These are phyloP conservation scores for Amniataba percoides DNA, from an alignment of 2,797 vertebrate species.

Conservation along the genomic window DNA sequence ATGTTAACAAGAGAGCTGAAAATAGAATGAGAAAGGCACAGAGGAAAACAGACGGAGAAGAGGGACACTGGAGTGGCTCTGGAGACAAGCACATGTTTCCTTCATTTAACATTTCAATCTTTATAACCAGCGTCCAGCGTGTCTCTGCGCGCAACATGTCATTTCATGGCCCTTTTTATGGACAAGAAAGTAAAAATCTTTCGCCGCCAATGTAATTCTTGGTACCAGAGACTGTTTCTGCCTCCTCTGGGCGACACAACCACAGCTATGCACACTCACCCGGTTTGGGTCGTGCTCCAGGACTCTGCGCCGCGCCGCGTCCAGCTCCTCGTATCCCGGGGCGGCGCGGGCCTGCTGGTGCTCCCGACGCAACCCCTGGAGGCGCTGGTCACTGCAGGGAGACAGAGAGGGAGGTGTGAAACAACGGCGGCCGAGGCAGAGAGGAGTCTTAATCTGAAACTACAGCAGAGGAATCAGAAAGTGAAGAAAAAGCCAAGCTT, in stretches of 20 bases:
- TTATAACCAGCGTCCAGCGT: neutral
- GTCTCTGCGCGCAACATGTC: neutral
- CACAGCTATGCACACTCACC: slow-evolving; percentile 54
- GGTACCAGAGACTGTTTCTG: neutral
- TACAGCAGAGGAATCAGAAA: neutral
- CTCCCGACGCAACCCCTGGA: slow-evolving; percentile 59
- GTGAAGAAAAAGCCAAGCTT: slow-evolving; percentile 16
- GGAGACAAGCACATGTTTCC: neutral
- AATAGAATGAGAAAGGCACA: slow-evolving; percentile 36
- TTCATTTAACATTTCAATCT: slow-evolving; percentile 25
- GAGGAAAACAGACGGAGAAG: slow-evolving; percentile 15
- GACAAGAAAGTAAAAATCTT: neutral
- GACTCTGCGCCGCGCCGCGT: slow-evolving; percentile 62
- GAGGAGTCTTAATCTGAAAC: neutral
- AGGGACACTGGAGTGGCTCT: slow-evolving; percentile 9
- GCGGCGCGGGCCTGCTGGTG: slow-evolving; percentile 63
- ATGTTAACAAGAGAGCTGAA: slow-evolving; percentile 72
- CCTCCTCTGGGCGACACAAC: neutral
- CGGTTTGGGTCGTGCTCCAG: slow-evolving; percentile 73
- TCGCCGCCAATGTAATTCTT: neutral
- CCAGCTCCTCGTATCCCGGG: slow-evolving; percentile 74
- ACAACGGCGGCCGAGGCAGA: rapidly evolving
- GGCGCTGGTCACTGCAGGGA: slow-evolving; percentile 62
- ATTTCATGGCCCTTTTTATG: neutral
- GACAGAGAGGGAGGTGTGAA: slow-evolving; percentile 11